phyloP scores from a whole-genome alignment of 2,888 invertebrate genomes.

The Agriopis leucophaearia region DNA sequence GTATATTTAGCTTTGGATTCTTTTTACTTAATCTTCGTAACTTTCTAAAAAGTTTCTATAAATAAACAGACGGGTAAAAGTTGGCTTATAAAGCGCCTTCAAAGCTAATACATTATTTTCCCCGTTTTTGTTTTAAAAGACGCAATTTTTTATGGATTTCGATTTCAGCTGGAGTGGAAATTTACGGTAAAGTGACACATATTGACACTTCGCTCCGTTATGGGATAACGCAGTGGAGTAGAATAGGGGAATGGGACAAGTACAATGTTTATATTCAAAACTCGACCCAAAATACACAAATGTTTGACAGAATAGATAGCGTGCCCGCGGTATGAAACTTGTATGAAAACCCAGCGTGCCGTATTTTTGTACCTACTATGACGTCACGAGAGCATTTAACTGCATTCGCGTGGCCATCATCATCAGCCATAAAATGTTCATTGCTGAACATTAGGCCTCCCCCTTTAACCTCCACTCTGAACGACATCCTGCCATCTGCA shows the following conservation, averaged over 20 bases:
- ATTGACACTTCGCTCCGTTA: conserved; percentile 50
- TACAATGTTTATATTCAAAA: neutral
- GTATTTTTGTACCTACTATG: too few relatives aligned
- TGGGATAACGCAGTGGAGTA: conserved; percentile 4
- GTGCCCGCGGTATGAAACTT: too few relatives aligned
- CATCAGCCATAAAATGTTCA: too few relatives aligned
- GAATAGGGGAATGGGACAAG: neutral
- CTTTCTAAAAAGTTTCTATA: neutral
- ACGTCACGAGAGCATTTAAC: too few relatives aligned
- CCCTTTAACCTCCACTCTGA: too few relatives aligned
- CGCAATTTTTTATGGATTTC: conserved; percentile 45
- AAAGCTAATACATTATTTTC: conserved; percentile 44
- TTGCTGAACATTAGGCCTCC: too few relatives aligned
- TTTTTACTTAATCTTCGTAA: neutral
- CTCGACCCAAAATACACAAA: neutral
- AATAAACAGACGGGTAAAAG: neutral
- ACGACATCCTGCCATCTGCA: too few relatives aligned
- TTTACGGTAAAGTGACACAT: conserved; percentile 45
- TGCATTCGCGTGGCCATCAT: too few relatives aligned
- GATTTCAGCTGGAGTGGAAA: conserved; percentile 45
- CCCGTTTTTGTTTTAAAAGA: conserved; percentile 28
- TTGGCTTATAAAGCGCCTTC: conserved; percentile 18
- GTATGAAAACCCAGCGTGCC: too few relatives aligned
- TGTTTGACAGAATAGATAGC: too few relatives aligned
- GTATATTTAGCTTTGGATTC: too few relatives aligned